Conservation (phyloP, 2,113 vertebrate species). For the Nannobrachium achirus region DNA sequence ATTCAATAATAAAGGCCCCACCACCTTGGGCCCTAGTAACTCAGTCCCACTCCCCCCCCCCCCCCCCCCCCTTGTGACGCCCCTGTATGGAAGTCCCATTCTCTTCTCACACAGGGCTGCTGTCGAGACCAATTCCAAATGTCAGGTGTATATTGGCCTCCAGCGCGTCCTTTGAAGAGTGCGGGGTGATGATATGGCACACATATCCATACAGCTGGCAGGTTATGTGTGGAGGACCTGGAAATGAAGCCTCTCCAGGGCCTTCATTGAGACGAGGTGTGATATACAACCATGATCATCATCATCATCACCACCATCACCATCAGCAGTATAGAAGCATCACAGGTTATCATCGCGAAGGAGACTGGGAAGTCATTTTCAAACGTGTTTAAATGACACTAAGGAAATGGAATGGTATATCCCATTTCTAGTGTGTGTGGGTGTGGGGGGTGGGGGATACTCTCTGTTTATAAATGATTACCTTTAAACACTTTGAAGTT, state of each 20-base stretch:
- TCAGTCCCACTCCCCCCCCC: too few relatives aligned
- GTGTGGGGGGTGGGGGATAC: constrained; percentile 19
- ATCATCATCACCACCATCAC: constrained; percentile 57
- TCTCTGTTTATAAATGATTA: constrained; percentile 58
- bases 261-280: constrained; percentile 59
- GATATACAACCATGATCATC: constrained; percentile 66
- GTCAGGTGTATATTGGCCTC: constrained; percentile 76
- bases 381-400: constrained; percentile 74
- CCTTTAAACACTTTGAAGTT: constrained; percentile 70
- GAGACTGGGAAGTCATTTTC: constrained; percentile 74
- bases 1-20: too few relatives aligned
- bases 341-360: constrained; percentile 63
- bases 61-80: too few relatives aligned
- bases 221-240: constrained; percentile 71
- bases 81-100: constrained; percentile 59
- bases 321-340: neutral
- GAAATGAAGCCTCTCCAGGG: constrained; percentile 67
- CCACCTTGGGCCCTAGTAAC: too few relatives aligned
- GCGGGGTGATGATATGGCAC: constrained; percentile 56
- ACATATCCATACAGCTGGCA: constrained; percentile 80
- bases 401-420: constrained; percentile 69
- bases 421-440: constrained; percentile 31
- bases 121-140: constrained; percentile 53
- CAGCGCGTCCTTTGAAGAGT: constrained; percentile 61
- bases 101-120: too few relatives aligned